Conservation (phyloP, 1,140 invertebrate species). For the Calosoma granatense region DNA sequence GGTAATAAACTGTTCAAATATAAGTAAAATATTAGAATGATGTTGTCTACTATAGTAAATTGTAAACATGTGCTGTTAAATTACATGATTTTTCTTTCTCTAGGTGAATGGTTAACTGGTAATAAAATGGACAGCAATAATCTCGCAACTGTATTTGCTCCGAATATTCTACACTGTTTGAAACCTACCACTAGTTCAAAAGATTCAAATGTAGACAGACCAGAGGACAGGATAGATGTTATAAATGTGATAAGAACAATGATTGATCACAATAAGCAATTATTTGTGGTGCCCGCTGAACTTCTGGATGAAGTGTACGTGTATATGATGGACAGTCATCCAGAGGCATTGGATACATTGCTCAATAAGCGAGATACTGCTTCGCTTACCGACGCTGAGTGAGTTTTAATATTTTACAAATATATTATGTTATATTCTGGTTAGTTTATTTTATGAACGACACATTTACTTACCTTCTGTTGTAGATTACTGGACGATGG, state of each 20-base stretch:
- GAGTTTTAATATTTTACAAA: slow-evolving; percentile 31
- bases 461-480: slow-evolving; percentile 5
- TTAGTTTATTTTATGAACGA: not conserved
- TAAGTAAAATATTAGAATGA: slow-evolving; percentile 2
- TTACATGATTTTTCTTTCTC: slow-evolving; percentile 11
- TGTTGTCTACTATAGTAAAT: not conserved
- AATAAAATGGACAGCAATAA: slow-evolving; percentile 93
- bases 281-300: slow-evolving; percentile 70
- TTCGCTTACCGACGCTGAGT: slow-evolving; percentile 35
- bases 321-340: slow-evolving; percentile 72
- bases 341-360: slow-evolving; percentile 62
- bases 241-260: slow-evolving; percentile 78
- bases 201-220: slow-evolving; percentile 46
- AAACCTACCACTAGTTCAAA: slow-evolving; percentile 51
- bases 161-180: slow-evolving; percentile 79
- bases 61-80: not conserved
- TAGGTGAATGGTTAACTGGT: slow-evolving; percentile 56
- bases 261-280: slow-evolving; percentile 64
- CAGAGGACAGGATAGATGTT: slow-evolving; percentile 74
- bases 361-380: slow-evolving; percentile 36
- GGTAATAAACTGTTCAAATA: slow-evolving; percentile 28
- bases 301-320: slow-evolving; percentile 76
- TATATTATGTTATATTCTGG: not conserved
- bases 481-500: slow-evolving; percentile 27
- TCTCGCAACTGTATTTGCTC: slow-evolving; percentile 85